Percentiles rank a stretch among this genome's conserved stretches.
These are phyloP conservation scores for Anagyrus pseudococci DNA, from an alignment of 2,888 invertebrate genomes.

Conservation along the genomic window DNA sequence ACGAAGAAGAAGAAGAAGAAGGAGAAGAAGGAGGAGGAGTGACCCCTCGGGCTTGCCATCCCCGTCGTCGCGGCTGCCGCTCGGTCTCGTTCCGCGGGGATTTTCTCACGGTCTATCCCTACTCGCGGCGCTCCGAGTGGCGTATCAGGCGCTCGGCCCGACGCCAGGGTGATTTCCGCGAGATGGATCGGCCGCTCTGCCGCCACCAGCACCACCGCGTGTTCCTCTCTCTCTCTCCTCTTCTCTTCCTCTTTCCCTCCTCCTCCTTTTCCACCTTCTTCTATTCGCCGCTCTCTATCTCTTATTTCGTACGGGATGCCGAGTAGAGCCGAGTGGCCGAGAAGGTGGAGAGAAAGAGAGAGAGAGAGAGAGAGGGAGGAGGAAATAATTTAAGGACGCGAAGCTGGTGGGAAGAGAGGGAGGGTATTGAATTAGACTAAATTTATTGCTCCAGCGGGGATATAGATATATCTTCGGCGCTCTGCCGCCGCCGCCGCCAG, in stretches of 20 bases:
- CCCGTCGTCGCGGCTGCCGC: conserved; percentile 3
- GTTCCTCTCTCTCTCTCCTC: too few relatives aligned
- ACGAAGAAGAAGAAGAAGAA: too few relatives aligned
- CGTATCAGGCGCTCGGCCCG: conserved; percentile 24
- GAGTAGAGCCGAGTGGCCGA: not conserved
- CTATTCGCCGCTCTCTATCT: conserved; percentile 18
- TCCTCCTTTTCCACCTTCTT: conserved; percentile 30
- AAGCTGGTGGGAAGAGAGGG: not conserved
- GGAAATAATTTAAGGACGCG: conserved; percentile 30
- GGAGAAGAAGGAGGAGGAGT: too few relatives aligned
- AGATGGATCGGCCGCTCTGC: conserved; percentile 38
- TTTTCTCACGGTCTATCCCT: conserved; percentile 20
- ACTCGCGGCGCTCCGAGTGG: conserved; percentile 12
- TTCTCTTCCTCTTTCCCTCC: too few relatives aligned
- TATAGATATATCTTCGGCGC: conserved; percentile 1
- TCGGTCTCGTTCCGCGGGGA: conserved; percentile 23
- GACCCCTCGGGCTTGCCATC: conserved; percentile 40
- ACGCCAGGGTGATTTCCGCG: conserved; percentile 24
- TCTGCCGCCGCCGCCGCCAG: too few relatives aligned
- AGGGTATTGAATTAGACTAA: conserved; percentile 30
- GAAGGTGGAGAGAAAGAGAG: conserved; percentile 1
- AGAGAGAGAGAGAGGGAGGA: conserved; percentile 4
- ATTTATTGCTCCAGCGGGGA: conserved; percentile 23
- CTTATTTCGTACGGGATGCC: conserved; percentile 5
- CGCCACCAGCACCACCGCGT: too few relatives aligned